Conservation (phyloP, 2,888 invertebrate species). For the Ochlodes sylvanus region DNA sequence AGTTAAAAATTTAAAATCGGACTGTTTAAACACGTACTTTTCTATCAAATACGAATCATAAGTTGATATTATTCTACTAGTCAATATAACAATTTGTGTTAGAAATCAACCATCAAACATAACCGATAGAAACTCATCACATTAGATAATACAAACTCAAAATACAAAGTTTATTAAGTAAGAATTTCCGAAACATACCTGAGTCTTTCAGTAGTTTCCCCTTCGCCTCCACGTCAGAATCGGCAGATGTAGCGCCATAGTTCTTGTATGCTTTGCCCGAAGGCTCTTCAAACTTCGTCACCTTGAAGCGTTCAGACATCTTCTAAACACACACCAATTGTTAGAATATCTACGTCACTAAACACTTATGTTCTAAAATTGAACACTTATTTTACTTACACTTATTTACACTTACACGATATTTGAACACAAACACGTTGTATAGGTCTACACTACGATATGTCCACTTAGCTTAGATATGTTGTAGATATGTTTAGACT, state of each 20-base stretch:
- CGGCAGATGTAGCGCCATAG: constrained; percentile 85
- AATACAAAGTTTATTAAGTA: too few relatives aligned
- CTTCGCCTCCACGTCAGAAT: constrained; percentile 73
- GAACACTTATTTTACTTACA: constrained; percentile 9
- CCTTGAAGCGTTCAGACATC: constrained; percentile 86
- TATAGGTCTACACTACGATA: constrained; percentile 37
- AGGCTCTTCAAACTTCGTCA: constrained; percentile 85
- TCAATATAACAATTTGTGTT: too few relatives aligned
- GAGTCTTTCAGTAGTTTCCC: constrained; percentile 75
- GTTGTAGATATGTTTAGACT: constrained; percentile 40
- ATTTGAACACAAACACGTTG: constrained; percentile 21
- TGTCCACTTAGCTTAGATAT: constrained; percentile 39
- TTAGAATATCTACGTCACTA: constrained; percentile 39
- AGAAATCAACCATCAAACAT: too few relatives aligned
- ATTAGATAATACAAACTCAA: too few relatives aligned
- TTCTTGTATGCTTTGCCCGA: constrained; percentile 81
- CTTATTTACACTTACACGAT: constrained; percentile 26
- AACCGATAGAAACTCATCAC: too few relatives aligned
- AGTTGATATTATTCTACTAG: too few relatives aligned
- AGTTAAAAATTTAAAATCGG: too few relatives aligned
- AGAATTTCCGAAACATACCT: constrained; percentile 58
- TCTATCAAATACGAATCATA: too few relatives aligned
- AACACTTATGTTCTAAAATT: constrained; percentile 40
- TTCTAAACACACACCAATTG: constrained; percentile 44
- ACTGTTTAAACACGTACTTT: too few relatives aligned